Evolutionary conservation across 2,113 vertebrate genomes (phyloP).

Genomic region (Pelodiscus sinensis): DNA sequence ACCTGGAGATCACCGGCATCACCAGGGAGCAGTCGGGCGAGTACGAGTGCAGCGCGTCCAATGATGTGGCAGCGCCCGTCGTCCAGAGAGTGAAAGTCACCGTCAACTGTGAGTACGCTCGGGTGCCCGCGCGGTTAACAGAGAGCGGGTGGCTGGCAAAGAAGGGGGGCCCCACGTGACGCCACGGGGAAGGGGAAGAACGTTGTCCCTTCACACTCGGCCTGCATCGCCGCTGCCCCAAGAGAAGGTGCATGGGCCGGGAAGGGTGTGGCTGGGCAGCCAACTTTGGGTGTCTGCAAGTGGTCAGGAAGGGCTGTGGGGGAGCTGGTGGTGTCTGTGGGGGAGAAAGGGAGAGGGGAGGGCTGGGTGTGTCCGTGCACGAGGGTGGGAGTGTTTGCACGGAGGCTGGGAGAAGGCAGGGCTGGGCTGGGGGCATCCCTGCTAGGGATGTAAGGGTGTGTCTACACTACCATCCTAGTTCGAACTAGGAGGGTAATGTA

Average conservation of each 20-base stretch:
- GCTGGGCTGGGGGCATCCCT: no score
- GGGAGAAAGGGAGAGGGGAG: no score
- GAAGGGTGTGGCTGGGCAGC: no score
- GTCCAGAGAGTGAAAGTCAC: conserved; percentile 91
- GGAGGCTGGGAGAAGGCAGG: rapidly evolving
- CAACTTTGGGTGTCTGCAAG: background rate
- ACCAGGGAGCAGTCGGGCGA: conserved; percentile 89
- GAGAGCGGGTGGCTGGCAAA: rapidly evolving
- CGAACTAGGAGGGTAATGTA: no score
- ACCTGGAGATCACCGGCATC: conserved; percentile 94
- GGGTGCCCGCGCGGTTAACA: rapidly evolving
- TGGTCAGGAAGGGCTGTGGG: background rate
- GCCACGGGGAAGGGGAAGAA: background rate
- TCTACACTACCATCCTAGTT: no score
- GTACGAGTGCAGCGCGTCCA: conserved; percentile 94
- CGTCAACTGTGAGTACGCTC: conserved; percentile 92
- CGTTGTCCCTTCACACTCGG: background rate
- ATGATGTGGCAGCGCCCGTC: conserved; percentile 89
- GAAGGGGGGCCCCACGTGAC: rapidly evolving
- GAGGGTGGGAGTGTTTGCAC: background rate
- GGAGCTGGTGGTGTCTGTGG: background rate
- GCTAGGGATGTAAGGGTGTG: no score
- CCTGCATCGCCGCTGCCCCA: background rate
- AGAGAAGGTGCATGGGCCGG: background rate
- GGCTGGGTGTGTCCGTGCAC: background rate